Base-by-base conservation (phyloP, 2,797 vertebrate genomes). In the Eleutherodactylus coqui region DNA sequence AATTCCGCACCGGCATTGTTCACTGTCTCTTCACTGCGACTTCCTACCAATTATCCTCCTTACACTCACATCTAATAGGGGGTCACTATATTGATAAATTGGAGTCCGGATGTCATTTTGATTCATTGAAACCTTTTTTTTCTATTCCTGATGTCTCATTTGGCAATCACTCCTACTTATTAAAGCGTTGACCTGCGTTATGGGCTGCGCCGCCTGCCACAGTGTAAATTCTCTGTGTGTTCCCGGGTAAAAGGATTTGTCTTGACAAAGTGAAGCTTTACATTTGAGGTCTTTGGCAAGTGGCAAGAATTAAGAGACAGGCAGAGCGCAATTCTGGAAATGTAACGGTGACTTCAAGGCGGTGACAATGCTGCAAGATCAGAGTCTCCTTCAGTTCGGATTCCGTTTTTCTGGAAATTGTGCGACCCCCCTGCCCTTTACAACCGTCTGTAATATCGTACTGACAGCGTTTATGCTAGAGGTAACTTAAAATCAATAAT, bases 51-150 rank as follows among this genome's bases (percentile, higher is more conserved):
- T 79, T 62, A 62, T 36, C 36, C 41, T 64, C 4, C 78, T 64
- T 47, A 7, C 45, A 36, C 32, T 49, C 51, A 21, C 51, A 75
- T 49, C n/a, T 67, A 64, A 67, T 67, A 32, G 14, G 62, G 45
- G 60, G 43, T 67, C 47, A 51, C n/a, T 7, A 29, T 76, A 78
- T 85, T 70, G 83, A 78, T 69, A 29, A n/a, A 36, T 24, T 43
- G 77, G 38, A 79, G 58, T 17, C 72, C 32, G 72, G n/a, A 21
- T 62, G 77, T 60, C 67, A 60, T 29, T 64, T 85, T 64, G 19
- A 82, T 51, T 86, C 53, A 86, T 53, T 27, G 67, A 16, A 72
- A 79, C 36, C 8, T 79, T 73, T 62, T 75, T 24, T 70, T 72
- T 43, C 2, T n/a, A n/a, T n/a, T 43, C 10, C 85, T 73, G n/a